A percentile compares a stretch with the other conserved stretches of the same genome.
phyloP scores from a whole-genome alignment of 2,797 vertebrate genomes.

The Apogon hyalosoma region DNA sequence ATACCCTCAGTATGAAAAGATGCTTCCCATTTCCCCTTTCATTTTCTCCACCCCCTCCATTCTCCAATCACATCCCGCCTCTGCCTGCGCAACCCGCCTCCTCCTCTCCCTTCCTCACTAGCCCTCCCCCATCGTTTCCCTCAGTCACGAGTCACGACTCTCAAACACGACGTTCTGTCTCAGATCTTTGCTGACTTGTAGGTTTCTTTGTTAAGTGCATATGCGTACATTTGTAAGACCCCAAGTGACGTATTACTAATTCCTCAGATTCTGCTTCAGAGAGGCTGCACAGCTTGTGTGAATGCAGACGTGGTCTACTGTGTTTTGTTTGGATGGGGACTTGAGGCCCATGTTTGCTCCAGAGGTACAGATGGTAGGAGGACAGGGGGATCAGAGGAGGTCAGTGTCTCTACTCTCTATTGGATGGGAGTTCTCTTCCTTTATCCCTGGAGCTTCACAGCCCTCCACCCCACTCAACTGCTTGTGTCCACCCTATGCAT shows the following conservation, averaged over 20 bases:
- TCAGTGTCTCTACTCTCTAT: constrained; percentile 38
- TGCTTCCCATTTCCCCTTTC: constrained; percentile 73
- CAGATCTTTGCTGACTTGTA: constrained; percentile 64
- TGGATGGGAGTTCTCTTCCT: constrained; percentile 25
- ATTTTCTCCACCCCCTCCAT: constrained; percentile 79
- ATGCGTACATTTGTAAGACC: constrained; percentile 4
- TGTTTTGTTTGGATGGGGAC: constrained; percentile 69
- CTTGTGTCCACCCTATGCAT: neutral
- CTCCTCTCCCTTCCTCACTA: constrained; percentile 53
- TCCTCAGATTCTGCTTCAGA: constrained; percentile 12
- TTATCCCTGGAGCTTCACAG: constrained; percentile 33
- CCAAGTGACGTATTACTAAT: constrained; percentile 1
- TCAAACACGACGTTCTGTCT: constrained; percentile 51
- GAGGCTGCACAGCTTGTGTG: constrained; percentile 19
- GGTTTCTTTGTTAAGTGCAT: constrained; percentile 34
- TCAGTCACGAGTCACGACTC: constrained; percentile 81
- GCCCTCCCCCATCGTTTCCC: constrained; percentile 62
- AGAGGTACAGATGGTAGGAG: constrained; percentile 40
- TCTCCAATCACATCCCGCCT: constrained; percentile 77
- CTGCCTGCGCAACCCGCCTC: constrained; percentile 46
- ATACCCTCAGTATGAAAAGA: constrained; percentile 56
- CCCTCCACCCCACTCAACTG: constrained; percentile 10
- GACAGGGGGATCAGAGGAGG: constrained; percentile 33
- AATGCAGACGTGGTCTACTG: constrained; percentile 52
- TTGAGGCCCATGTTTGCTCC: constrained; percentile 49